phyloP scores from a whole-genome alignment of 2,888 invertebrate species.

The Phytoseiulus persimilis region DNA sequence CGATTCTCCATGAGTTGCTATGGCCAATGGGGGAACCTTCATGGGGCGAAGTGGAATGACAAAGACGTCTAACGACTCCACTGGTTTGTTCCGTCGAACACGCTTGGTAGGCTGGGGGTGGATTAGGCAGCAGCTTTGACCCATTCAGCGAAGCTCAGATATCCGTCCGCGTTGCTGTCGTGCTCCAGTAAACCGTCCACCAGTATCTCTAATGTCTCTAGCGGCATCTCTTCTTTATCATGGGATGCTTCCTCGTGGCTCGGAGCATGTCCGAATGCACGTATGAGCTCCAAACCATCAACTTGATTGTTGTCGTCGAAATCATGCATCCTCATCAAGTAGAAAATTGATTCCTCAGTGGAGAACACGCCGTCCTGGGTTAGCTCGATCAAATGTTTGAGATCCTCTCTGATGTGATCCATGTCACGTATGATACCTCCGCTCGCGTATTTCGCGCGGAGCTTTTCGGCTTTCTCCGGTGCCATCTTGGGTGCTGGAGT shows the following conservation, averaged over 20 bases:
- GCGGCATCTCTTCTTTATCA: too few relatives aligned
- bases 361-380: constrained; percentile 15
- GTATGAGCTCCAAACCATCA: not conserved
- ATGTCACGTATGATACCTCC: constrained; percentile 15
- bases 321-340: constrained; percentile 26
- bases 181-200: not conserved
- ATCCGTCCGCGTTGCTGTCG: not conserved
- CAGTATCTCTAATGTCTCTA: constrained; percentile 9
- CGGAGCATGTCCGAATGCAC: constrained; percentile 22
- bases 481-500: not conserved
- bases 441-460: not conserved
- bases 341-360: constrained; percentile 20
- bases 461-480: not conserved
- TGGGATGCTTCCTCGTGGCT: not conserved
- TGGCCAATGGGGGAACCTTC: too few relatives aligned
- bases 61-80: too few relatives aligned
- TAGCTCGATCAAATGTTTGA: not conserved
- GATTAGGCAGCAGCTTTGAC: not conserved
- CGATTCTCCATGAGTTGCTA: too few relatives aligned
- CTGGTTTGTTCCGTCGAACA: too few relatives aligned
- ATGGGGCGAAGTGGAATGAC: too few relatives aligned
- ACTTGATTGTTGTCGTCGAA: constrained; percentile 27
- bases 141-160: constrained; percentile 15
- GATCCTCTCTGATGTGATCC: constrained; percentile 24
- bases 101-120: too few relatives aligned